Percentiles rank a stretch among this genome's conserved stretches.
Conservation (phyloP, 2,797 vertebrate genomes). For the Ctenopoma multispine region DNA sequence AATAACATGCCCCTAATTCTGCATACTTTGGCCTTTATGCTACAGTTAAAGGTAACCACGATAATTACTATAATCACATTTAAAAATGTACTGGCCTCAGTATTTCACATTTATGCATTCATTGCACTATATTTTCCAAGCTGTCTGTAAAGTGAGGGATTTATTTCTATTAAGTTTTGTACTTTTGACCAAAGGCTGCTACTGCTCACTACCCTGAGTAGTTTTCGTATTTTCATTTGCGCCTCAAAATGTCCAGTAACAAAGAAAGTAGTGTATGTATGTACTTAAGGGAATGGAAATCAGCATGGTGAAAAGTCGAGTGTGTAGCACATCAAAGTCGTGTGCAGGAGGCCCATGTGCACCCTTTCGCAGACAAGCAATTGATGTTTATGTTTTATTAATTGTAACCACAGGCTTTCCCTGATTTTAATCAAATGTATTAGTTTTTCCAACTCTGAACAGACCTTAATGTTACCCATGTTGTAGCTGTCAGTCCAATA, state of each 20-base stretch:
- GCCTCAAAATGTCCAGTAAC: too few species aligned
- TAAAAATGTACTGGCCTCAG: slow-evolving; percentile 30
- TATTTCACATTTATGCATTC: slow-evolving; percentile 19
- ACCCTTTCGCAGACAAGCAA: neutral
- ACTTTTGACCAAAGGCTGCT: neutral
- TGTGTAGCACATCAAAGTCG: neutral
- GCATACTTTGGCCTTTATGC: slow-evolving; percentile 47
- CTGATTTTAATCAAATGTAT: too few species aligned
- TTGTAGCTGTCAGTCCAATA: too few species aligned
- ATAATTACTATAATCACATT: slow-evolving; percentile 48
- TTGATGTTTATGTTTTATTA: too few species aligned
- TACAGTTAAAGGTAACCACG: slow-evolving; percentile 41
- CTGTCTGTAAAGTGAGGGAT: neutral
- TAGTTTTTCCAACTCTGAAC: too few species aligned
- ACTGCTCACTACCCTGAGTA: too few species aligned
- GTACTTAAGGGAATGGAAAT: neutral
- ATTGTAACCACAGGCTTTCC: too few species aligned
- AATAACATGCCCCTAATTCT: slow-evolving; percentile 56
- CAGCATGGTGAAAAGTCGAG: too few species aligned
- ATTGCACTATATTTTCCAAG: slow-evolving; percentile 1
- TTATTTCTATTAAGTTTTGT: neutral
- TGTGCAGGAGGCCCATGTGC: neutral
- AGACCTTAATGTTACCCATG: too few species aligned
- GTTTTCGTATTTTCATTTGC: too few species aligned
- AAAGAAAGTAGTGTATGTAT: neutral